Evolutionary conservation across 1,140 invertebrate genomes (phyloP).

Genomic region (Cylas formicarius): DNA sequence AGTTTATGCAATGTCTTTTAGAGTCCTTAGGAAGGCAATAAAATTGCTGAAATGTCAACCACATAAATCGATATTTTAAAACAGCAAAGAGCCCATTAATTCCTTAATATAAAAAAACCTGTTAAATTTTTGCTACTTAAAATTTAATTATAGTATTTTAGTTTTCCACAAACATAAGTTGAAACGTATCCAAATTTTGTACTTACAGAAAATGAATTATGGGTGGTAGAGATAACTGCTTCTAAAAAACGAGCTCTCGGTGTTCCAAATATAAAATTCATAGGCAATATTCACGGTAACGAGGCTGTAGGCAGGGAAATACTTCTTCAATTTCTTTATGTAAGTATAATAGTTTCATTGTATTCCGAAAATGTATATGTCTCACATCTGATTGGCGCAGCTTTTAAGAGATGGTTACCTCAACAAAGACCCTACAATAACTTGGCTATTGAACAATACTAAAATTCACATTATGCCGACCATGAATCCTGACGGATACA

Average conservation of each 20-base stretch:
- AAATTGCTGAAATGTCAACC: too few relatives aligned
- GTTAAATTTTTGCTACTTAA: too few relatives aligned
- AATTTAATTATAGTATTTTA: too few relatives aligned
- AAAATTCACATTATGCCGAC: conserved; percentile 51
- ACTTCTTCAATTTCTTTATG: conserved; percentile 49
- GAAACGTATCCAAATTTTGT: too few relatives aligned
- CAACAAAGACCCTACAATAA: conserved; percentile 33
- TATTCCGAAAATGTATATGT: not conserved
- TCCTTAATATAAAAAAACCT: too few relatives aligned
- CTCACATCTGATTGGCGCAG: conserved; percentile 27
- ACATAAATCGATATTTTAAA: too few relatives aligned
- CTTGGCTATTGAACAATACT: conserved; percentile 45
- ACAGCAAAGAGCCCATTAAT: too few relatives aligned
- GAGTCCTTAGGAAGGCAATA: too few relatives aligned
- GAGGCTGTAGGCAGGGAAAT: conserved; percentile 52
- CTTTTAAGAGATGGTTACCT: conserved; percentile 44
- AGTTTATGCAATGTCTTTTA: too few relatives aligned
- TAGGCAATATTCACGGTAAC: conserved; percentile 53
- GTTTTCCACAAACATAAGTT: too few relatives aligned
- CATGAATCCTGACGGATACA: conserved; percentile 47
- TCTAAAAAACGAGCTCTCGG: conserved; percentile 40
- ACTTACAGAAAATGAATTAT: conserved; percentile 52
- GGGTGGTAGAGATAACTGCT: conserved; percentile 53
- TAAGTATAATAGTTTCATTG: conserved; percentile 25
- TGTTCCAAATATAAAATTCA: conserved; percentile 50